These are phyloP conservation scores for Struthio camelus DNA, from an alignment of 2,113 vertebrate species.

Conservation along the genomic window DNA sequence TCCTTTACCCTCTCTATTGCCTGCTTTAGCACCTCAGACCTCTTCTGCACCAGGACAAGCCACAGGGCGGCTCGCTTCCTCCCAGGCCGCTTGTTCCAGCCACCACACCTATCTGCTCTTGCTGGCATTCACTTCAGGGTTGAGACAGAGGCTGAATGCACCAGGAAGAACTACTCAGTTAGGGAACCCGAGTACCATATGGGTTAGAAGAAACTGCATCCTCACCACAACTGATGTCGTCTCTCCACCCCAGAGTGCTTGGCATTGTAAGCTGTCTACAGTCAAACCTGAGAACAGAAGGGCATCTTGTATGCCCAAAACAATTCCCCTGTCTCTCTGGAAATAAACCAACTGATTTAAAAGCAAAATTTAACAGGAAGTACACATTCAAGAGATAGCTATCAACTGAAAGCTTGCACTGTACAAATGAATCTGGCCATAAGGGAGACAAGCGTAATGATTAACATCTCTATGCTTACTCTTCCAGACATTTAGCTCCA, in stretches of 20 bases:
- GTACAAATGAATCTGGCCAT: not conserved
- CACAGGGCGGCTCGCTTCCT: not conserved
- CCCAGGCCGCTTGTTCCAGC: not conserved
- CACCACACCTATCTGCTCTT: constrained; percentile 25
- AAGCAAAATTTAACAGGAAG: not conserved
- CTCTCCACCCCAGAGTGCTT: not conserved
- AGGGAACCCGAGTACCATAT: not conserved
- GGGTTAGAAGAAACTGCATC: not conserved
- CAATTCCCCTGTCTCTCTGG: not conserved
- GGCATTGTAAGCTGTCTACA: not conserved
- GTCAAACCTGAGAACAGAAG: constrained; percentile 6
- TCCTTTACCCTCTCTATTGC: constrained; percentile 29
- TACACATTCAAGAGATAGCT: not conserved
- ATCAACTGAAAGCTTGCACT: not conserved
- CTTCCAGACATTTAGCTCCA: not conserved
- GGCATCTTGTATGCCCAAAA: not conserved
- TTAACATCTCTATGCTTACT: not conserved
- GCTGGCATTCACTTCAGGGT: not conserved
- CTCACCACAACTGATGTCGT: not conserved
- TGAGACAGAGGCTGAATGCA: not conserved
- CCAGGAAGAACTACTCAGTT: not conserved
- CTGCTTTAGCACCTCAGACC: constrained; percentile 33
- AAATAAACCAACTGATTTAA: constrained; percentile 1
- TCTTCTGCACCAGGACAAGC: not conserved
- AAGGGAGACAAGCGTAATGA: not conserved